Percentiles rank a stretch among this genome's conserved stretches.
These are phyloP conservation scores for Datnioides undecimradiatus DNA, from an alignment of 2,113 vertebrate species.

Conservation along the genomic window DNA sequence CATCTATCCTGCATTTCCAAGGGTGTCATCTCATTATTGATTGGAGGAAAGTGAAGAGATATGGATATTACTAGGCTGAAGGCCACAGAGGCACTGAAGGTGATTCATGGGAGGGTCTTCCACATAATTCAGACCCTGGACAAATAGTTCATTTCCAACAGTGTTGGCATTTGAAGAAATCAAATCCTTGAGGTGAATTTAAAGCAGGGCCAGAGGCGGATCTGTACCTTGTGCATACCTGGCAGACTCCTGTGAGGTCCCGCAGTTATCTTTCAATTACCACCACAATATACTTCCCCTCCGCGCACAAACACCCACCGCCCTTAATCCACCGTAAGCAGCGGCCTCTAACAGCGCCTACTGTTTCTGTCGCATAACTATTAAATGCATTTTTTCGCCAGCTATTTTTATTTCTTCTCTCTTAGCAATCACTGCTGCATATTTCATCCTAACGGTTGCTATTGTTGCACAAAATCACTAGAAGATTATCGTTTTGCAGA, in stretches of 20 bases:
- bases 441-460: conserved; percentile 52
- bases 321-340: conserved; percentile 36
- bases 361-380: conserved; percentile 21
- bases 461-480: conserved; percentile 59
- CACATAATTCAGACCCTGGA: conserved; percentile 76
- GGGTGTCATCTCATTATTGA: conserved; percentile 80
- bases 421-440: conserved; percentile 31
- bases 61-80: conserved; percentile 81
- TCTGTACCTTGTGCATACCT: conserved; percentile 50
- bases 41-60: conserved; percentile 80
- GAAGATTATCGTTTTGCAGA: conserved; percentile 63
- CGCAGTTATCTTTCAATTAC: conserved; percentile 76
- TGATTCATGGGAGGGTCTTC: conserved; percentile 80
- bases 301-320: conserved; percentile 47
- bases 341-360: conserved; percentile 1
- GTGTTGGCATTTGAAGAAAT: conserved; percentile 81
- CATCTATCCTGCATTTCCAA: conserved; percentile 75
- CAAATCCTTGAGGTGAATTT: conserved; percentile 76
- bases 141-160: conserved; percentile 79
- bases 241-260: conserved; percentile 47
- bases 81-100: conserved; percentile 71
- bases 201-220: conserved; percentile 67
- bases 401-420: not conserved
- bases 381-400: conserved; percentile 14
- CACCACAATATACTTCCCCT: conserved; percentile 43